Base-by-base conservation (phyloP, 2,888 invertebrate species). In the Xanthostigma xanthostigma region DNA sequence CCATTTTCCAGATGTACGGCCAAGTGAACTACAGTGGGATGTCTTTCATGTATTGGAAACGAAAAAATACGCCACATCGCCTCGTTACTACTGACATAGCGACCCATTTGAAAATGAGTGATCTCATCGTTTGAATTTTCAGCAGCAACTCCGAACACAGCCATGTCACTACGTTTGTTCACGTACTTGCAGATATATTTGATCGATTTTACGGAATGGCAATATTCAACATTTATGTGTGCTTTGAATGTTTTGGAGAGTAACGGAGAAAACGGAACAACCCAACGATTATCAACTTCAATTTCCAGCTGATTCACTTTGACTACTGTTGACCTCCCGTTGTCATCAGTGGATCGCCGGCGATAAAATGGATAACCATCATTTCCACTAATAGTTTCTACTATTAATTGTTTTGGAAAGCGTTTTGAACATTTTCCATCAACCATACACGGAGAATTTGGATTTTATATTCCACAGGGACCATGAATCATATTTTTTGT, bases 191-290 rank as follows among this genome's bases (percentile, higher is more conserved):
- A 64, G 51, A 68, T 58, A 4, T 17, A 17, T 17, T 17, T 17
- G 4, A 17, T 17, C 17, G 17, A 17, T 17, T 17, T 17, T 3
- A 69, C 62, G 0, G 65, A 67, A 55, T 57, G 60, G 50, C 67
- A 70, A 49, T 45, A 60, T 50, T 68, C 66, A 10, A 67, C 62
- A 53, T 67, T 66, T n/a, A 62, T 61, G 51, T 66, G 64, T 1
- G 61, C 59, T 43, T 62, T 54, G 41, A 56, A 62, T 9, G 54
- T 56, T 50, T 57, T 58, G 2, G 54, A 58, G 3, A 62, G 55
- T 36, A 60, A 36, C 44, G 62, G 62, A 9, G 53, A 59, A 55
- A 60, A 62, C 34, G 62, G 63, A 11, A 65, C 63, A 52, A 65
- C 53, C 61, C 59, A 64, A 36, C 58, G 50, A 55, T 64, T 64